A percentile compares a stretch with the other conserved stretches of the same genome.
These are phyloP conservation scores for Campylomormyrus numenius DNA, from an alignment of 2,113 vertebrate genomes.

Conservation along the genomic window DNA sequence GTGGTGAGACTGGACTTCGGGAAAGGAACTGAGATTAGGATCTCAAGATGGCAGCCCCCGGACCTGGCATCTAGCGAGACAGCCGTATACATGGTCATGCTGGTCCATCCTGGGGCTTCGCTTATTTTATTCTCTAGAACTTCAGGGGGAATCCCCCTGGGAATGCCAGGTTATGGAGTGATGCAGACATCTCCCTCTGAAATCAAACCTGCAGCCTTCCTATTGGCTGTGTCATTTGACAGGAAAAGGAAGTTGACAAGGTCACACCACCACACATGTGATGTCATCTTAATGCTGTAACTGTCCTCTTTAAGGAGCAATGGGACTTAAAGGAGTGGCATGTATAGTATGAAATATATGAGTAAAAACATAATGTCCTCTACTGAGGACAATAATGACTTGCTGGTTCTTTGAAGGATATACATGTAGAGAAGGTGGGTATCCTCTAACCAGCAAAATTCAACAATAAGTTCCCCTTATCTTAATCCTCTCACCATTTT, in stretches of 20 bases:
- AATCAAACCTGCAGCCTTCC: neutral
- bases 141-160: neutral
- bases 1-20: slow-evolving; percentile 26
- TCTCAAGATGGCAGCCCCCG: neutral
- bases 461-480: neutral
- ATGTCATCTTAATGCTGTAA: neutral
- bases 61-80: neutral
- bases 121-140: neutral
- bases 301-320: neutral
- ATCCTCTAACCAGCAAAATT: neutral
- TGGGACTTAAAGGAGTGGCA: neutral
- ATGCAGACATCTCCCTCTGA: neutral
- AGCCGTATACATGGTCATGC: neutral
- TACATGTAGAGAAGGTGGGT: neutral
- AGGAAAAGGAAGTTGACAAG: neutral
- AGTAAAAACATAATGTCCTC: neutral
- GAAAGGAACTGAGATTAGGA: neutral
- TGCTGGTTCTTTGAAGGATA: neutral
- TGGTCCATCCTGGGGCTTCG: neutral
- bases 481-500: neutral
- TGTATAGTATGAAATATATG: neutral
- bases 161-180: neutral
- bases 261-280: neutral
- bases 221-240: neutral
- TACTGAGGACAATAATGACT: neutral